Conservation (phyloP, 1,140 invertebrate genomes). For the Papilio glaucus region DNA sequence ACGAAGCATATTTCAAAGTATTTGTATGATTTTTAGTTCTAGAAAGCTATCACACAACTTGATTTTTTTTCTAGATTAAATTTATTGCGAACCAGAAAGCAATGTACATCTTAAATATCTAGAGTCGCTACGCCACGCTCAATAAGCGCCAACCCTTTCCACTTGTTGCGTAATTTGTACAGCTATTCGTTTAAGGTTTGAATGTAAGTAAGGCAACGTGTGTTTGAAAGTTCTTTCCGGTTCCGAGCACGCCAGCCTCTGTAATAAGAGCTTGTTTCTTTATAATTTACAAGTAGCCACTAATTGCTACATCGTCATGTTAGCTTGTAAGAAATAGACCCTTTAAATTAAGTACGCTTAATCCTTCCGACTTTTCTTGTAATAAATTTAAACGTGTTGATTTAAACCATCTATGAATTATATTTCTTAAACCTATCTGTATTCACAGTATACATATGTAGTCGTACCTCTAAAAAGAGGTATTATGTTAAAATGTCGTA, state of each 20-base stretch:
- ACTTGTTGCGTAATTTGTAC: conserved; percentile 58
- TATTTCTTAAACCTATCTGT: too few relatives aligned
- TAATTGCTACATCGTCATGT: conserved; percentile 25
- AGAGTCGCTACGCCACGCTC: conserved; percentile 37
- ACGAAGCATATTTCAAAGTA: not conserved
- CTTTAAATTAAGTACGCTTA: too few relatives aligned
- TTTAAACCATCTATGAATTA: too few relatives aligned
- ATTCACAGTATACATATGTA: too few relatives aligned
- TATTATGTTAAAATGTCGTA: too few relatives aligned
- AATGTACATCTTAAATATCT: conserved; percentile 28
- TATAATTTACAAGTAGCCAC: conserved; percentile 37
- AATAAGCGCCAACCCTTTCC: conserved; percentile 49
- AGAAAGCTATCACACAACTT: not conserved
- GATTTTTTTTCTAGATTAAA: conserved; percentile 18
- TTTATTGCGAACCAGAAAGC: conserved; percentile 24
- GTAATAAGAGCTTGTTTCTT: conserved; percentile 55
- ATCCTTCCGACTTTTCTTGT: too few relatives aligned
- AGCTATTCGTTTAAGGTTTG: conserved; percentile 49
- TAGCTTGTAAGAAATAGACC: not conserved
- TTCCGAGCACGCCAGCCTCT: conserved; percentile 54
- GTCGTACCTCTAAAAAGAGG: too few relatives aligned
- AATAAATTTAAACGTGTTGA: too few relatives aligned
- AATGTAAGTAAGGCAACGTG: conserved; percentile 45
- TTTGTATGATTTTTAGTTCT: too few relatives aligned
- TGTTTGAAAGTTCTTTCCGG: conserved; percentile 57